phyloP scores from a whole-genome alignment of 2,797 vertebrate genomes.

The Hydrocynus forskahlii region DNA sequence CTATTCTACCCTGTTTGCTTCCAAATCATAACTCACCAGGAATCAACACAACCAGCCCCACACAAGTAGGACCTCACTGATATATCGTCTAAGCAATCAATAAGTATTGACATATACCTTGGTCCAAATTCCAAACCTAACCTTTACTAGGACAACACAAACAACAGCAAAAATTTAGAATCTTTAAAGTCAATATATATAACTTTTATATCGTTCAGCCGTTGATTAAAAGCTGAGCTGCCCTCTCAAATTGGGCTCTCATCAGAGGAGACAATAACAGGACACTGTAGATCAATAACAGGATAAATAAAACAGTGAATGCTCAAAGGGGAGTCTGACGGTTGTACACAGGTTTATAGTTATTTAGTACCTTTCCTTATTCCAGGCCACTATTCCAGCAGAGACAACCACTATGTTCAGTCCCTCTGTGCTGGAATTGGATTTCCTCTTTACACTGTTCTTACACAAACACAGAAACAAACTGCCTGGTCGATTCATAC shows the following conservation, averaged over 20 bases:
- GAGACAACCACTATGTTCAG: neutral
- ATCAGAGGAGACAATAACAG: neutral
- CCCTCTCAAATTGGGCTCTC: neutral
- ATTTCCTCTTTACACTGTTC: neutral
- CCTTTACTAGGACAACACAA: no score
- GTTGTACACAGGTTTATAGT: neutral
- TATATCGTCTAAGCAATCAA: no score
- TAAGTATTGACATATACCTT: no score
- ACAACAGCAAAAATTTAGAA: no score
- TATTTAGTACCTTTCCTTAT: neutral
- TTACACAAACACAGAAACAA: neutral
- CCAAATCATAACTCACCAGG: no score
- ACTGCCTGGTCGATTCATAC: conserved; percentile 16
- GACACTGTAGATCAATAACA: neutral
- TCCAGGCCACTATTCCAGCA: neutral
- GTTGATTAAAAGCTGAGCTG: no score
- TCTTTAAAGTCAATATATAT: no score
- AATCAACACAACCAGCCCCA: no score
- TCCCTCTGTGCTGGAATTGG: neutral
- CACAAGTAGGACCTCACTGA: neutral
- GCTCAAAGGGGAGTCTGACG: neutral
- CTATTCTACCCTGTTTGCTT: no score
- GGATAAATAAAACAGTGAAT: neutral
- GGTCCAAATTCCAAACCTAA: no score
- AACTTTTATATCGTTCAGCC: no score